Base-by-base conservation (phyloP, 1,140 invertebrate genomes). In the Xylocopa sonorina region DNA sequence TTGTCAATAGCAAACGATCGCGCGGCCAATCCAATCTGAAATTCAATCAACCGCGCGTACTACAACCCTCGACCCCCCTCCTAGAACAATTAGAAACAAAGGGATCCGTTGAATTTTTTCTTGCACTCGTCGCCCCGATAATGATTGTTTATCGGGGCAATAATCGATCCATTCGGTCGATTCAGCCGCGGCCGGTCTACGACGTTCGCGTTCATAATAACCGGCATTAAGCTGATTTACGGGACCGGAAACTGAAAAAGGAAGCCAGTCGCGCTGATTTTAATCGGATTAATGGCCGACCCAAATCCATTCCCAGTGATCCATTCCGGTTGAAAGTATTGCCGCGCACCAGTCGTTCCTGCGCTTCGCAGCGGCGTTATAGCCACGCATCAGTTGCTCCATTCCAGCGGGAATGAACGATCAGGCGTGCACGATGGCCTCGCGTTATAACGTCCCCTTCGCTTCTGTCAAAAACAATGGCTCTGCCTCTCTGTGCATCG, bases 231-330 rank as follows among this genome's bases (percentile, higher is more conserved):
- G 55, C 68, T 78, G 69, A 78, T 78, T 78, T 73, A 78, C 50
- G 27, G 21, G 50, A 27, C 27, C 51, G 76, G 48, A 73, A 73
- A 32, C 24, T 14, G 38, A 67, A 80, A 80, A 76, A 62, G 53
- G 48, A 67, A 51, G 46, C 71, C n/a, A 46, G 55, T 62, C 51
- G 64, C 38, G 48, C 16, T 76, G 62, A 83, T 76, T 76, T 83
- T 83, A 84, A 83, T 84, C 64, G 57, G 76, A 84, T 84, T 83
- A 84, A 80, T 69, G 72, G 64, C 43, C 55, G 81, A 43, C 66
- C 77, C 66, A 71, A 84, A 84, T 84, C 71, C 77, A n/a, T 55
- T 24, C 14, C 16, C 63, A n/a, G 43, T 73, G 82, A 83, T 74
- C 71, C 77, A 80, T 80, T 75, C 38, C 55, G 57, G 50, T 46